Conservation (phyloP, 2,888 invertebrate genomes). For the Lasioglossum lativentre region DNA sequence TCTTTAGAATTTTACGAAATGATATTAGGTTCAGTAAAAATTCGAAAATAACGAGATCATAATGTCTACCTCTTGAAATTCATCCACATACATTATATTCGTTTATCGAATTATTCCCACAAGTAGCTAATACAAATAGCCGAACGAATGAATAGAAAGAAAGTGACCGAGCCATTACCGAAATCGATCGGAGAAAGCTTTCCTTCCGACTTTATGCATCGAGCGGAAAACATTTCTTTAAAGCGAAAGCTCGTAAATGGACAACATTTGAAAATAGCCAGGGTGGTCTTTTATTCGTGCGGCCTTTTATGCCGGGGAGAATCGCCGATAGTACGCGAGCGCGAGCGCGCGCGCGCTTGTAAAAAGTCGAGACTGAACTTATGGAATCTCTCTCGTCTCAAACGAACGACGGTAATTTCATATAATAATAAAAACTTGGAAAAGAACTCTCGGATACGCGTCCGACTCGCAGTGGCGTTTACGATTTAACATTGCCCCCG, state of each 20-base stretch:
- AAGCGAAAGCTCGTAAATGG: constrained; percentile 2
- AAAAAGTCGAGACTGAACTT: constrained; percentile 9
- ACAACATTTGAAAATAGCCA: not conserved
- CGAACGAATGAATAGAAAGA: not conserved
- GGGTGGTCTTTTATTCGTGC: not conserved
- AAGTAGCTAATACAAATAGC: not conserved
- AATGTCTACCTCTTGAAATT: not conserved
- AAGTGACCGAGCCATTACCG: not conserved
- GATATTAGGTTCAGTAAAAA: not conserved
- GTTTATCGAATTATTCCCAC: not conserved
- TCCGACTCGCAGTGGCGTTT: constrained; percentile 50
- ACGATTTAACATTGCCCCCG: constrained; percentile 52
- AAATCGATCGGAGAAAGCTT: not conserved
- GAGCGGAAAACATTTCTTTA: not conserved
- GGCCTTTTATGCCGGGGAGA: not conserved
- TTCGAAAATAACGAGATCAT: not conserved
- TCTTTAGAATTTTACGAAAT: accelerated
- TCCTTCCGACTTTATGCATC: not conserved
- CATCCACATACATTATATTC: too few relatives aligned
- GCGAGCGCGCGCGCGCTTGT: not conserved
- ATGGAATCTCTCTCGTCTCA: constrained; percentile 32
- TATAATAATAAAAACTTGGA: constrained; percentile 31
- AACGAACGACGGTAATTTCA: constrained; percentile 41
- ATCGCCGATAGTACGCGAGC: not conserved
- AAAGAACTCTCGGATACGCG: constrained; percentile 37